Evolutionary conservation across 2,113 vertebrate species (phyloP), one percentile per base, ranked within the genome.

Genomic region (Meles meles): DNA sequence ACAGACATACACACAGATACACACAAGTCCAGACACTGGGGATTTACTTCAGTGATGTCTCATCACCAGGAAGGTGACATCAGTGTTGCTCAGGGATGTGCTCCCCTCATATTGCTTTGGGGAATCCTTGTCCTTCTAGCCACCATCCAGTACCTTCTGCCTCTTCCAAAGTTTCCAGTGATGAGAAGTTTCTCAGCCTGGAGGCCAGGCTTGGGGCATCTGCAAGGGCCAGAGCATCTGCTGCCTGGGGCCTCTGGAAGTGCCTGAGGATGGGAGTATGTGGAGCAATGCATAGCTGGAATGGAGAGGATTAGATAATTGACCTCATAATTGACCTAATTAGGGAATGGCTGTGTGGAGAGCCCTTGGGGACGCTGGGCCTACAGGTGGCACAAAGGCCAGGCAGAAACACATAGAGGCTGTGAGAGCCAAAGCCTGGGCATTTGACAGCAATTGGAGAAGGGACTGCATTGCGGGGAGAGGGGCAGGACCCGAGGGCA

Each of bases 281-380:
- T 96, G 12, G 79, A 97, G 96, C 79, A 94, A 97, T 82, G 74
- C 55, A 57, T 79, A 96, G 57, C 61, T 80, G 44, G 55, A 87
- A 84, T 98, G 96, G 92, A 97, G 86, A 97, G 97, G 97, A 91
- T 97, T 98, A 94, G 96, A 98, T 98, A 96, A 98, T 98, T 97
- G 97, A 98, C 96, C 94, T 97, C 93, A 98, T 97, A 98, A 98
- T 97, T 98, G 97, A 98, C 97, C 97, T 97, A 97, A 98, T 98
- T 98, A 98, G 97, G 89, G 82, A 97, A 92, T 97, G 96, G 72
- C 89, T 97, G 61, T 96, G 89, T 97, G 89, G 96, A 96, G 96
- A 94, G 92, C 93, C 97, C 97, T 97, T 98, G 97, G 97, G 96
- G 89, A 97, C 2, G 29, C 79, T 96, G 89, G 89, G 86, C 83